Percentiles rank a stretch among this genome's conserved stretches.
These are phyloP conservation scores for Baryphthengus martii DNA, from an alignment of 2,113 vertebrate genomes.

Conservation along the genomic window DNA sequence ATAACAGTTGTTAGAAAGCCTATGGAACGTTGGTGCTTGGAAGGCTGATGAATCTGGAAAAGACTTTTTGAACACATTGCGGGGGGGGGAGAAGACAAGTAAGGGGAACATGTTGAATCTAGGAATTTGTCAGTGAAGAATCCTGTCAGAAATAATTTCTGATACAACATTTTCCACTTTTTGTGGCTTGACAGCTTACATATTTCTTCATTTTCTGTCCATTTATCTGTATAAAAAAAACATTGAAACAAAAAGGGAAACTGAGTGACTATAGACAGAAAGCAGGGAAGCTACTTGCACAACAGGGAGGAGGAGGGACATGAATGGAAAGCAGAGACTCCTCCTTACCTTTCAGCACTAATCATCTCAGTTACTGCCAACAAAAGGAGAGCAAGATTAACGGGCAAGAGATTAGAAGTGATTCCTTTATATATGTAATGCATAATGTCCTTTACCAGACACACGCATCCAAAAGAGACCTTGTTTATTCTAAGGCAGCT, in stretches of 20 bases:
- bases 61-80: not conserved
- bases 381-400: not conserved
- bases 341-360: not conserved
- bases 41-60: not conserved
- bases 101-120: not conserved
- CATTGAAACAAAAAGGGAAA: not conserved
- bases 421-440: not conserved
- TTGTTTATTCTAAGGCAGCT: not conserved
- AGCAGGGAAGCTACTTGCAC: not conserved
- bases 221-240: not conserved
- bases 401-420: not conserved
- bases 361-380: not conserved
- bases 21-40: not conserved
- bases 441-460: not conserved
- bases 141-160: not conserved
- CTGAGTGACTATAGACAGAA: not conserved
- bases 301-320: not conserved
- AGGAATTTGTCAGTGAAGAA: not conserved
- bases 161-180: not conserved
- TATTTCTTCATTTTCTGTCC: not conserved
- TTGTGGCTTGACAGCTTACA: not conserved
- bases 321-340: not conserved
- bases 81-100: not conserved
- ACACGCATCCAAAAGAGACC: not conserved
- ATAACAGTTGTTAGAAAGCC: not conserved